Base-by-base conservation (phyloP, 2,797 vertebrate genomes). In the Rhynchonycteris naso region DNA sequence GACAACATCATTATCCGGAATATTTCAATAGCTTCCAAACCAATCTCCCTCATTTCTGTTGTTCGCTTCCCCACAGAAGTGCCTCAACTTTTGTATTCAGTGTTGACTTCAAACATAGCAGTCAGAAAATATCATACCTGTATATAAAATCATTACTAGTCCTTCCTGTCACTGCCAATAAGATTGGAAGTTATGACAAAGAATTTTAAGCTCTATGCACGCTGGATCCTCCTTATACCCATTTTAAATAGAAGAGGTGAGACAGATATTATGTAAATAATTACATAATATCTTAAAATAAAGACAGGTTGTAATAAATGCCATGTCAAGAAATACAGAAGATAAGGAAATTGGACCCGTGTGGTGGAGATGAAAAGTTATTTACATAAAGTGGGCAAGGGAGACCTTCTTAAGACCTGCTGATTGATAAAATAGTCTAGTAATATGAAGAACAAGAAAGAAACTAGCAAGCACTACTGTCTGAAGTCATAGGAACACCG, bases 11-110 rank as follows among this genome's bases (percentile, higher is more conserved):
- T 78, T 61, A 47, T 50, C 18, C 63, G 5, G 8, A 58, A 63
- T 66, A 38, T 59, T 72, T 93, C 12, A 72, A 21, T 8, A 79
- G 61, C 21, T 83, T 75, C 1, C 26, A 81, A 91, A 90, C 24
- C 11, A 2, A 35, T 28, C 1, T 74, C 16, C 18, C 12, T 24
- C 14, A 54, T 43, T 68, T 61, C 58, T 35, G 18, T 12, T 13
- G 5, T 38, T 7, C 5, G 82, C n/a, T 28, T 0, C 18, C 4
- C 10, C 1, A 58, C 7, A 30, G 4, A 4, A 19, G 18, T 30
- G 4, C 18, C 19, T 82, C 74, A 0, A 43, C 6, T 38, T 66
- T 4, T 3, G 2, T 24, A 61, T 61, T 59, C 13, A 59, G 1
- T 59, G 10, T 63, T 26, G 74, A 11, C 26, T 18, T 68, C 28